Evolutionary conservation across 2,888 invertebrate species (phyloP), one percentile per base, ranked within the genome.

Genomic region (Alsophila aescularia): DNA sequence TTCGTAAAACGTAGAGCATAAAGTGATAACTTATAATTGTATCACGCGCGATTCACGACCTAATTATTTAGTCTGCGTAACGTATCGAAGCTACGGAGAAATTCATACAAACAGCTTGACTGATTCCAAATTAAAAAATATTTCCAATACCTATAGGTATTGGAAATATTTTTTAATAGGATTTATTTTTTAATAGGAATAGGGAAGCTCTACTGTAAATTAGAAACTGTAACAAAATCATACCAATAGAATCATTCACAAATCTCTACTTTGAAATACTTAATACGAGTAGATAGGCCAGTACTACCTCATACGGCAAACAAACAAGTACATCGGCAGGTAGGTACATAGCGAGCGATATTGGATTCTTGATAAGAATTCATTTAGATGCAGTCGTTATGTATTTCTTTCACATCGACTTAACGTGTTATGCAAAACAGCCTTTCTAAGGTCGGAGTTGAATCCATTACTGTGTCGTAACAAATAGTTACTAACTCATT

Each of bases 381-480:
- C 12, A 58, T 57, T 57, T 63, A 51, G 44, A 49, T 32, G 16
- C 12, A 45, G 40, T 51, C 21, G 31, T 18, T 44, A 49, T 21
- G 18, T 59, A 52, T 56, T 61, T 55, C 45, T 58, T 53, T 62
- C 40, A 55, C 58, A 55, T 64, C 47, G 29, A 18, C 10, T 43
- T 21, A 63, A 48, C 48, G 34, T 44, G 60, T 73, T 76, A 70
- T 73, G 72, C 66, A 73, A 75, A 70, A 65, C 54, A 64, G 67
- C 69, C 73, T 79, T 76, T 77, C 76, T 77, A 73, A 78, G 81
- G 79, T 82, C 70, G 70, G 54, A 81, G 82, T 81, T 78, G 72
- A 78, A 70, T 69, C 69, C 64, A 73, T 73, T 71, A 70, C 44
- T 49, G 66, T 72, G 71, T 70, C 63, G 68, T 70, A 75, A 74